phyloP scores from a whole-genome alignment of 2,797 vertebrate genomes.

The Margarornis squamiger region DNA sequence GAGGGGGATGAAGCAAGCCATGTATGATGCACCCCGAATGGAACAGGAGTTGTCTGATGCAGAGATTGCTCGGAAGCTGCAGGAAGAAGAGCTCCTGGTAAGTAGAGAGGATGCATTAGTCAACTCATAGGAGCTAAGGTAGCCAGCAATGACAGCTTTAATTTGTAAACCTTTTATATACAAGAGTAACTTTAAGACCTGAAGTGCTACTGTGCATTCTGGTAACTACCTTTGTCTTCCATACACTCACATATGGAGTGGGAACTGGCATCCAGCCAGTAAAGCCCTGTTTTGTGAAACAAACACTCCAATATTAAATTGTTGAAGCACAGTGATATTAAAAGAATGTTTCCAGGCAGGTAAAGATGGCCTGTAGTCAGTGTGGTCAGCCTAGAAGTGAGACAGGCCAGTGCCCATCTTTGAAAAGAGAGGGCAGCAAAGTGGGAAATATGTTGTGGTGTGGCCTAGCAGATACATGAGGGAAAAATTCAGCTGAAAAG shows the following conservation, averaged over 20 bases:
- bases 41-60: conserved; percentile 88
- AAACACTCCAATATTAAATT: neutral
- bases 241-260: rapidly evolving
- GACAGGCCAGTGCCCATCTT: neutral
- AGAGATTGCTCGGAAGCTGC: conserved; percentile 90
- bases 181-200: neutral
- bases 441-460: neutral
- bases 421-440: neutral
- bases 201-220: neutral
- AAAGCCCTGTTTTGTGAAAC: neutral
- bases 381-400: neutral
- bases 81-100: conserved; percentile 93
- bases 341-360: neutral
- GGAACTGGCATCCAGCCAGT: neutral
- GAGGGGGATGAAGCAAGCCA: conserved; percentile 73
- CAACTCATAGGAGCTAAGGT: neutral
- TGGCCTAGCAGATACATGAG: neutral
- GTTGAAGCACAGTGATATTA: neutral
- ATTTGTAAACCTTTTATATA: neutral
- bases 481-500: neutral
- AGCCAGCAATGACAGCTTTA: neutral
- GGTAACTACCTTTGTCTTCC: neutral
- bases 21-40: conserved; percentile 72
- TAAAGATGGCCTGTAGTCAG: neutral
- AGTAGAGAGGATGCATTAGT: neutral